Base-by-base conservation (phyloP, 2,888 invertebrate genomes). In the Nasonia oneida region DNA sequence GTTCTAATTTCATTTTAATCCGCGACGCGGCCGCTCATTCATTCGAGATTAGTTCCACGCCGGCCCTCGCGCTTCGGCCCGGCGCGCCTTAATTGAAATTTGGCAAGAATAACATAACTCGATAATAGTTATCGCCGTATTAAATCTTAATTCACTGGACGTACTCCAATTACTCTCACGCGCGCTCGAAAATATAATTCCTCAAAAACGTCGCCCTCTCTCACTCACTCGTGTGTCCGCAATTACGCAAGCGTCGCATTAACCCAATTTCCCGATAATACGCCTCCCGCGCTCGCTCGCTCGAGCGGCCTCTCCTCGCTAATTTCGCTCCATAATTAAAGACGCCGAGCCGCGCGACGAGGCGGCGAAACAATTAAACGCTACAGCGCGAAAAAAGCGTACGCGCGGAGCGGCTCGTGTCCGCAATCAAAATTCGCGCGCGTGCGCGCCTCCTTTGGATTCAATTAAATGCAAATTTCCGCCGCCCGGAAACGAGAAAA, bases 391-490 rank as follows among this genome's bases (percentile, higher is more conserved):
- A 71, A 80, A 80, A 61, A 61, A 57, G 18, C 23, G 61, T 29
- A 6, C 29, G 18, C 42, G 29, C 6, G 33, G 39, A 18, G 67
- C 15, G 2, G 70, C 37, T 37, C 37, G 37, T 15, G 67, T 14
- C n/a, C 64, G 64, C 77, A 50, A 84, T 84, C 47, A 84, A 84
- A 84, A 84, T 79, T 74, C 84, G 47, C 67, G 64, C 77, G 73
- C 67, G 33, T 76, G 75, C 70, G 39, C 10, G n/a, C 0, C 57
- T 6, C 23, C 47, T 85, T 82, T 81, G 64, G 67, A 78, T 85
- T 81, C 81, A 82, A 85, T 85, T 85, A 85, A 81, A 85, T 85
- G 85, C 64, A 81, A 85, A 85, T 85, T 81, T 78, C 15, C 39
- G 23, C 12, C 61, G 70, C 18, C 37, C 8, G 77, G n/a, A 73